Evolutionary conservation across 1,140 invertebrate species (phyloP), one percentile per base, ranked within the genome.

Genomic region (Lucilia cuprina): DNA sequence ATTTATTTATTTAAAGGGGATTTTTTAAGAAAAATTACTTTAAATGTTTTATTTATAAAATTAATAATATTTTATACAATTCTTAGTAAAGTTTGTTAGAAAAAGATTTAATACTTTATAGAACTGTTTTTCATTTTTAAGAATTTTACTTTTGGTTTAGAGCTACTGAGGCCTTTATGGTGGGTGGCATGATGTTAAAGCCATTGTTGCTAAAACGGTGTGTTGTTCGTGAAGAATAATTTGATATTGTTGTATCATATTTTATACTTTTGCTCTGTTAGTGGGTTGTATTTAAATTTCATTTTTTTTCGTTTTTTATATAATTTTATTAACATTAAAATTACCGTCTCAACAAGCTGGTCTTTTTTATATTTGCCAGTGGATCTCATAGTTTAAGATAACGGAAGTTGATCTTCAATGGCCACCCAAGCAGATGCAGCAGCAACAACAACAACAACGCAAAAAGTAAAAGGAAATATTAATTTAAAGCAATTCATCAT

Each of bases 401-500:
- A 60, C 55, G 55, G 55, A 60, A 60, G 55, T 60, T 60, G 55
- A 60, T 60, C 55, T 60, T 60, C 55, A 60, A 17, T 17, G 55
- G 55, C 55, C 55, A 60, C 55, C 55, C 55, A 60, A 60, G 55
- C 14, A n/a, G 55, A 2, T 5, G 14, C 55, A 60, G 2, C 55
- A 60, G n/a, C n/a, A n/a, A n/a, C n/a, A n/a, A n/a, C n/a, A n/a
- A n/a, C n/a, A n/a, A n/a, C n/a, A n/a, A n/a, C n/a, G n/a, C n/a
- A 30, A 30, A 60, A 17, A 60, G 55, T n/a, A 17, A 60, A 30
- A 60, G 55, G 55, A 60, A 60, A 60, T 60, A 60, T 60, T 60
- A 60, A 60, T 60, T 60, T 60, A 60, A n/a, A 60, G n/a, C 55
- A 60, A 60, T 60, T 60, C 55, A 60, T 60, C n/a, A 60, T 60